These are phyloP conservation scores for Rhodinocichla rosea DNA, from an alignment of 2,113 vertebrate species.

Conservation along the genomic window DNA sequence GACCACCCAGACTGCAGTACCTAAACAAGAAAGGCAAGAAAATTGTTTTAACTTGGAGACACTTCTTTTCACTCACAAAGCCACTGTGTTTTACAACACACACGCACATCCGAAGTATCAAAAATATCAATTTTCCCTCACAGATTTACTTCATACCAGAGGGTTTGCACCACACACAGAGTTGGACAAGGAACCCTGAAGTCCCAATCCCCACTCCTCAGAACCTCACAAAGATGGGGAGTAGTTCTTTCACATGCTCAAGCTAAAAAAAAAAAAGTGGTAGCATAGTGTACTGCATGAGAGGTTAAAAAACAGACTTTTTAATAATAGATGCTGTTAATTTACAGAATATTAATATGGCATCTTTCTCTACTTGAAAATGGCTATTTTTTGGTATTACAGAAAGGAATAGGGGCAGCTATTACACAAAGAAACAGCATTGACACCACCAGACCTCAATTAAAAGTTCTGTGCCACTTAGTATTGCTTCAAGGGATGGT, in stretches of 20 bases:
- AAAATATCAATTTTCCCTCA: background rate
- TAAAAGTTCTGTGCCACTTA: slow-evolving; percentile 1
- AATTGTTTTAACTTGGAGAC: background rate
- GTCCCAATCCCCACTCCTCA: background rate
- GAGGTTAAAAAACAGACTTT: background rate
- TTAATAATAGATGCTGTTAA: background rate
- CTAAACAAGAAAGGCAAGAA: background rate
- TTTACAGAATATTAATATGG: background rate
- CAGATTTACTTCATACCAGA: background rate
- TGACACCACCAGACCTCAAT: slow-evolving; percentile 24
- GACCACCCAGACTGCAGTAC: background rate
- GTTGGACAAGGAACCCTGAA: background rate
- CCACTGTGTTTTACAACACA: background rate
- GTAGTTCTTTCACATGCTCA: no score
- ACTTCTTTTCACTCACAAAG: background rate
- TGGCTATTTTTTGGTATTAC: background rate
- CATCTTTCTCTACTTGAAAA: background rate
- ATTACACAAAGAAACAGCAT: background rate
- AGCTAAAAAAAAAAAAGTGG: background rate
- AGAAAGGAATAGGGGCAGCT: background rate
- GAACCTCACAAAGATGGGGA: background rate
- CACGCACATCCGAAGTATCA: background rate
- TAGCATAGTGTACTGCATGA: background rate
- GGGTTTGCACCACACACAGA: background rate
- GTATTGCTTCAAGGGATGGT: background rate